Base-by-base conservation (phyloP, 1,140 invertebrate species). In the Holcopasites calliopsidis region DNA sequence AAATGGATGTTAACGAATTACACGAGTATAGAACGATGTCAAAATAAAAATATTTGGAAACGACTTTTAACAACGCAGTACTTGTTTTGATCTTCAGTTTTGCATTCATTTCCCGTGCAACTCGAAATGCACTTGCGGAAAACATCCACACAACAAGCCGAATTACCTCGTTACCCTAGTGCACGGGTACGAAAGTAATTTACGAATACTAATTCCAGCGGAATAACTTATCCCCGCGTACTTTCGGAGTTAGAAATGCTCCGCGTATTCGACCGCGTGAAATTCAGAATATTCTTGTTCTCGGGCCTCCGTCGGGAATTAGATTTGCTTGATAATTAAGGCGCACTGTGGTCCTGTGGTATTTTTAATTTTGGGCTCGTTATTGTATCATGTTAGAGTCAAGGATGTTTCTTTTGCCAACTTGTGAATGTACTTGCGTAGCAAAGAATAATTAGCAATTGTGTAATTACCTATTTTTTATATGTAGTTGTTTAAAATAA, bases 251-350 rank as follows among this genome's bases (percentile, higher is more conserved):
- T 61, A 49, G 68, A 40, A 50, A 61, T 49, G 47, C 57, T 33
- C 11, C 23, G 11, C 33, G 42, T 61, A 61, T 52, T 33, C 26
- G 10, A 28, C 50, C 8, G 38, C n/a, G 26, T 18, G 26, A 69
- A 69, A 69, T 57, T 57, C 66, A 23, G 66, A 57, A 57, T 23
- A 55, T 55, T 57, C 28, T 42, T 35, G 50, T 42, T 55, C 2
- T 35, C 26, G 10, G 35, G 18, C 38, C 11, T 16, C n/a, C 5
- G 18, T 8, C 31, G 38, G 2, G 50, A 57, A 57, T 69, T 40
- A 69, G 21, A 69, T 69, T 69, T 18, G 28, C 0, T 21, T 21
- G 52, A 69, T 69, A 69, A 69, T 69, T 69, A 69, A 69, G 44
- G 26, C 52, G n/a, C 47, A 18, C 18, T 7, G 21, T 1, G 26